phyloP scores from a whole-genome alignment of 30 jellyfish, hydroid and myxozoan species.

The Pelagia noctiluca region DNA sequence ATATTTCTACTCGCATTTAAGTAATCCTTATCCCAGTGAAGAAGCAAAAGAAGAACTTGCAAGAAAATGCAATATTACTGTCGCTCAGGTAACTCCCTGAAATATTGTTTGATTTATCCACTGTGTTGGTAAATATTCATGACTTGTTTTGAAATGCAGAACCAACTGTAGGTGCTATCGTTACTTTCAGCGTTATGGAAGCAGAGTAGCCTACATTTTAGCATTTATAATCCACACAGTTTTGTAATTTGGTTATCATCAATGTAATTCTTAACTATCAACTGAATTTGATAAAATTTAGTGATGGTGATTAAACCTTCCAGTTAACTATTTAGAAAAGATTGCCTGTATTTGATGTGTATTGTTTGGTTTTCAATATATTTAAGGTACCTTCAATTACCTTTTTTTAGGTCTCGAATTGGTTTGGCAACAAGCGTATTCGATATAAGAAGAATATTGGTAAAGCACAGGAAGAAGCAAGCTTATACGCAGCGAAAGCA shows the following conservation, averaged over 20 bases:
- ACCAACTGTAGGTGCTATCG: neutral
- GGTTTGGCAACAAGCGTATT: conserved; percentile 97
- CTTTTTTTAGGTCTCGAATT: conserved; percentile 81
- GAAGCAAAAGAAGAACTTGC: conserved; percentile 96
- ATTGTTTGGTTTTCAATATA: too few species aligned
- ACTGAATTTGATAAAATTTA: too few species aligned
- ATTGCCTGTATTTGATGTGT: too few species aligned
- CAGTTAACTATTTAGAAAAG: too few species aligned
- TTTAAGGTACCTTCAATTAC: too few species aligned
- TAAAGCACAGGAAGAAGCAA: conserved; percentile 97
- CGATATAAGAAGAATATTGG: conserved; percentile 96
- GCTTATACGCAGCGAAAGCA: conserved; percentile 93
- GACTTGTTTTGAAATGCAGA: neutral
- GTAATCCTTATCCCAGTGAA: conserved; percentile 98
- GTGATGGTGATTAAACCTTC: too few species aligned
- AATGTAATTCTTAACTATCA: too few species aligned
- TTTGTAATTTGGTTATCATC: too few species aligned
- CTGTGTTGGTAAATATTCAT: neutral
- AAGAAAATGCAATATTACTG: conserved; percentile 91
- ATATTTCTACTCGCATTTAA: conserved; percentile 94
- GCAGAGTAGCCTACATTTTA: too few species aligned
- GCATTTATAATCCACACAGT: too few species aligned
- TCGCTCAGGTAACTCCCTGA: conserved; percentile 82
- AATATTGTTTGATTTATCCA: neutral
- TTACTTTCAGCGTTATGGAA: too few species aligned